Evolutionary conservation across 2,113 vertebrate species (phyloP).

Genomic region (Mus spicilegus): DNA sequence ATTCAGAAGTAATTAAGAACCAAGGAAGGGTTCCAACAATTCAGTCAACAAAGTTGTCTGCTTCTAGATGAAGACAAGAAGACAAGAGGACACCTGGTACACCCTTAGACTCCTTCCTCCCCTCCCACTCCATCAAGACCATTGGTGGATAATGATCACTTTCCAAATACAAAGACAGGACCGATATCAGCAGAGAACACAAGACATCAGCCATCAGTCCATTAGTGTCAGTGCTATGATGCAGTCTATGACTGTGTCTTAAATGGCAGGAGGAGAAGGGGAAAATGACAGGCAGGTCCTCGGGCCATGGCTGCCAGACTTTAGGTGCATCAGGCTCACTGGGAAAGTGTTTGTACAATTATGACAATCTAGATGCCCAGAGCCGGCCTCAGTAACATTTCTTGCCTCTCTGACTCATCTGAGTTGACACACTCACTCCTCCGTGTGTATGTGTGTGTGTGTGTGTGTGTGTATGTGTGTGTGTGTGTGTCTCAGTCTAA

Average conservation of each 20-base stretch:
- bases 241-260: neutral
- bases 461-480: neutral
- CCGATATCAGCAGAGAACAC: neutral
- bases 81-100: neutral
- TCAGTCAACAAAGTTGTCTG: neutral
- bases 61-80: neutral
- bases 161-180: neutral
- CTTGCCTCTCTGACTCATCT: neutral
- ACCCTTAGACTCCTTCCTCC: neutral
- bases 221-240: accelerated
- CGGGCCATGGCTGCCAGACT: neutral
- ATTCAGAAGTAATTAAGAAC: neutral
- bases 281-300: neutral
- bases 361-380: neutral
- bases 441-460: neutral
- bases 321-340: neutral
- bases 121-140: neutral
- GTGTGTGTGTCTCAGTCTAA: neutral
- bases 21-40: neutral
- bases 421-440: neutral
- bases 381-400: neutral
- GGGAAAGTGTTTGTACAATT: neutral
- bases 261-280: neutral
- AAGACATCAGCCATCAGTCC: neutral
- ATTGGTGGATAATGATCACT: neutral